Base-by-base conservation (phyloP, 1,140 invertebrate species). In the Maconellicoccus hirsutus region DNA sequence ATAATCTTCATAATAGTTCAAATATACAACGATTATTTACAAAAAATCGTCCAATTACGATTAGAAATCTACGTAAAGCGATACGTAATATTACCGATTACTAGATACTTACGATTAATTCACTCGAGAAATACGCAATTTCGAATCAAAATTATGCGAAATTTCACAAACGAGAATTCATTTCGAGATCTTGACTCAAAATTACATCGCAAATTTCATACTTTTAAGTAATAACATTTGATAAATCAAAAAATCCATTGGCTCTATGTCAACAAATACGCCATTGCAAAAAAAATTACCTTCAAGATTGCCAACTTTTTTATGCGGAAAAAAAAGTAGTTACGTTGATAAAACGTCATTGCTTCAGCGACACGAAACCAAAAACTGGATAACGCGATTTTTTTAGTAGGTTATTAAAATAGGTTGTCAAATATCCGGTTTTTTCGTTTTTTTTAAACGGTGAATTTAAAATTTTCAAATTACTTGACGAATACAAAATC, bases 221-320 rank as follows among this genome's bases (percentile, higher is more conserved):
- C n/a, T 52, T 19, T 52, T 3, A 6, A 16, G 12, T 3, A 16
- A 52, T 14, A 52, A 52, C 42, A 16, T 52, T 52, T 52, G 42
- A 52, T 52, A 52, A 52, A 19, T 52, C n/a, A 52, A 3, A 8
- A 52, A 52, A 52, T 52, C n/a, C 42, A 52, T 52, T 52, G 42
- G 42, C 42, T 52, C 42, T 52, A 52, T 52, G 42, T 52, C 42
- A 52, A 52, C 42, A 52, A 52, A 52, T 52, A 52, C 42, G 42
- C 42, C 42, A 52, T 52, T 52, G 42, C 42, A 52, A 52, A 52
- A 52, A 52, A 16, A 14, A 52, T 33, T 33, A 33, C 29, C 29
- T 19, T 52, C 42, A 52, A 16, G 10, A 19, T 16, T 52, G 42
- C 42, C 42, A 52, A 52, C 42, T 8, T 52, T 52, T 52, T 52